These are phyloP conservation scores for Potamarius usumacintae DNA, from an alignment of 2,113 vertebrate genomes.

Conservation along the genomic window DNA sequence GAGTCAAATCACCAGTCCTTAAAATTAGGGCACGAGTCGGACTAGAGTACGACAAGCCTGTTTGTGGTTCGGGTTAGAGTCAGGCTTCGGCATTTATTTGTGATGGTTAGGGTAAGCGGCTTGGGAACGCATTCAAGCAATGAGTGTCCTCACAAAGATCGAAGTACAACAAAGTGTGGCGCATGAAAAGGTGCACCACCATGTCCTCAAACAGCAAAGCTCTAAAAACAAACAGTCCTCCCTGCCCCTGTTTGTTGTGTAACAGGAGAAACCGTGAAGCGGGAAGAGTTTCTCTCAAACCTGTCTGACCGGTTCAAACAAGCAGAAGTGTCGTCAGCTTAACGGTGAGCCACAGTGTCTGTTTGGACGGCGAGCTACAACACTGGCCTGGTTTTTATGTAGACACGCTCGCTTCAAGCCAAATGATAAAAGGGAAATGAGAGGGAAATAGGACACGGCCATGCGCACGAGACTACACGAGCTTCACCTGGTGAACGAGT, in stretches of 20 bases:
- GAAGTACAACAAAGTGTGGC: background rate
- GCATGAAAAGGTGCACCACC: background rate
- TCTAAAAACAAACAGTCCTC: background rate
- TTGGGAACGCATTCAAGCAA: too few species aligned
- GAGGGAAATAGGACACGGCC: background rate
- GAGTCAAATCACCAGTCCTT: too few species aligned
- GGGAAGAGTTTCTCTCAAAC: constrained; percentile 70
- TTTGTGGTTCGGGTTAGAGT: too few species aligned
- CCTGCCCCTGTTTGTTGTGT: constrained; percentile 24
- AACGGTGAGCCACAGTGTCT: background rate
- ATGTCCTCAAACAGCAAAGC: background rate
- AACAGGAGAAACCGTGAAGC: constrained; percentile 59
- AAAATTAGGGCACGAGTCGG: too few species aligned
- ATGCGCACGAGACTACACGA: background rate
- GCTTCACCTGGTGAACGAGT: background rate
- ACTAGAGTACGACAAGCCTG: too few species aligned
- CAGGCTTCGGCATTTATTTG: too few species aligned
- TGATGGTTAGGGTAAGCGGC: too few species aligned
- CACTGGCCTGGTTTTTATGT: background rate
- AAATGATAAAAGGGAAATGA: constrained; percentile 16
- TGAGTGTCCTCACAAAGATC: too few species aligned
- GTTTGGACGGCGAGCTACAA: background rate
- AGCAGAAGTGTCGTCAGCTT: background rate
- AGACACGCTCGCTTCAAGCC: constrained; percentile 23
- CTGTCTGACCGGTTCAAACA: constrained; percentile 61